These are phyloP conservation scores for Hylaeus volcanicus DNA, from an alignment of 1,140 invertebrate genomes.

Conservation along the genomic window DNA sequence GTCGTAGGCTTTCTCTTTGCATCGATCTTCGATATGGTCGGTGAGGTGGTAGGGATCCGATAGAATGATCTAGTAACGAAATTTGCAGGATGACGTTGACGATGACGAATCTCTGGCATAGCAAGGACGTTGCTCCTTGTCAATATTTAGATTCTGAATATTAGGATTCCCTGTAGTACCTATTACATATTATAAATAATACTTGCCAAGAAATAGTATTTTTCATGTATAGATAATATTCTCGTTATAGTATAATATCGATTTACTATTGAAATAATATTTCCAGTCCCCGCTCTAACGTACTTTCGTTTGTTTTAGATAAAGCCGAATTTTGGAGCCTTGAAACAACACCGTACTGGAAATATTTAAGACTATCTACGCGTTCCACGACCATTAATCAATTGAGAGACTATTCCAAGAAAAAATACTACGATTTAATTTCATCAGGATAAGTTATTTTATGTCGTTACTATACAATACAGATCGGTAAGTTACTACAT, in stretches of 20 bases:
- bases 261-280: no score
- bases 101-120: neutral
- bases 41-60: conserved; percentile 26
- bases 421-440: neutral
- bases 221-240: no score
- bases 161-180: no score
- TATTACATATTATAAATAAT: no score
- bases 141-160: neutral
- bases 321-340: conserved; percentile 61
- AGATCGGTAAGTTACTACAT: neutral
- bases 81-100: neutral
- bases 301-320: conserved; percentile 50
- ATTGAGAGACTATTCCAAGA: neutral
- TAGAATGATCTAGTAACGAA: conserved; percentile 1
- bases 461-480: neutral
- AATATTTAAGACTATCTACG: neutral
- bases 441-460: neutral
- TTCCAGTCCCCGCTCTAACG: neutral
- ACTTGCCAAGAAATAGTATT: no score
- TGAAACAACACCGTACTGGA: conserved; percentile 14
- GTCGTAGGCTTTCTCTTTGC: conserved; percentile 67
- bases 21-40: conserved; percentile 33
- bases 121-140: conserved; percentile 4
- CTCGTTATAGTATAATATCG: no score
- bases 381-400: neutral